Conservation (phyloP, 2,888 invertebrate species). For the Quadroppia sp. region DNA sequence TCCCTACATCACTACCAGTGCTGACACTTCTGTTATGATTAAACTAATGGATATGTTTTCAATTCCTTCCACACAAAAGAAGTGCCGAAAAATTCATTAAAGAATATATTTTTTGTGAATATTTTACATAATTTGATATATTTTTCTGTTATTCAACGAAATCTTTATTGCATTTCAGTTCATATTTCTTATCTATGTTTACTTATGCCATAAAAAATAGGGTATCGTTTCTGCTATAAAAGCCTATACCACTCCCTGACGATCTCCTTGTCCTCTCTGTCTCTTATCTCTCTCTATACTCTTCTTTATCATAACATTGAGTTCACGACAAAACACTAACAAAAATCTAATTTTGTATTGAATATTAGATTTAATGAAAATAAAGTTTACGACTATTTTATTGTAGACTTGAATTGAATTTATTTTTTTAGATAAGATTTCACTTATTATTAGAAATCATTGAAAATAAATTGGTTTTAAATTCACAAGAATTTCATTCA, state of each 20-base stretch:
- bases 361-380: not conserved
- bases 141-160: not conserved
- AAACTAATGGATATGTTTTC: slow-evolving; percentile 1
- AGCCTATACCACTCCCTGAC: too few species aligned
- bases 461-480: not conserved
- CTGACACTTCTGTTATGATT: not conserved
- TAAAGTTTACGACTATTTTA: slow-evolving; percentile 17
- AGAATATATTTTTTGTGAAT: too few species aligned
- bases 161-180: not conserved
- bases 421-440: not conserved
- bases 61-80: not conserved
- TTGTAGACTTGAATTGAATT: not conserved
- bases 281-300: not conserved
- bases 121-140: not conserved
- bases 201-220: not conserved
- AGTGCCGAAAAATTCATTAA: too few species aligned
- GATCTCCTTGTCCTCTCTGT: too few species aligned
- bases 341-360: not conserved
- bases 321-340: not conserved
- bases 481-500: not conserved
- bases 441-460: not conserved
- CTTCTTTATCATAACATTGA: not conserved
- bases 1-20: not conserved
- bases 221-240: not conserved
- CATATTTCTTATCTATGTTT: not conserved